Percentiles rank a stretch among this genome's conserved stretches.
Evolutionary conservation across 2,797 vertebrate genomes (phyloP).

Genomic region (Leucoraja ocellata): DNA sequence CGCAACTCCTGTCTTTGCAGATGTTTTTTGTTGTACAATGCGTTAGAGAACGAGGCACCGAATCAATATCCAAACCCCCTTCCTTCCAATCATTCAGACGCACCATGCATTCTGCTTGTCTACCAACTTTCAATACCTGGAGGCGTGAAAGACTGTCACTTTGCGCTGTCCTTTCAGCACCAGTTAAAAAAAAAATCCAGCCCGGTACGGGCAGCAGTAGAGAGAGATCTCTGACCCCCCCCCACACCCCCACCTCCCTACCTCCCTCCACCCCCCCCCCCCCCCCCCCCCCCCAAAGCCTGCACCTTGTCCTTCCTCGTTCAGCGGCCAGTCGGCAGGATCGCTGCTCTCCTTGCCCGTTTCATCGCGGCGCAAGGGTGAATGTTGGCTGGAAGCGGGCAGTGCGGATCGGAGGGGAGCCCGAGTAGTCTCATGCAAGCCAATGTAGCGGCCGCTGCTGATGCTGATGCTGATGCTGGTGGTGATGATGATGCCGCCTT

Average conservation of each 20-base stretch:
- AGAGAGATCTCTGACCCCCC: background rate
- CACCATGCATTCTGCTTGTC: background rate
- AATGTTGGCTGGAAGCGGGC: background rate
- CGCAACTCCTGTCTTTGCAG: background rate
- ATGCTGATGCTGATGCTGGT: background rate
- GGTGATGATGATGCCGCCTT: background rate
- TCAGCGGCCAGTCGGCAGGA: background rate
- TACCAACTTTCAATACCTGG: background rate
- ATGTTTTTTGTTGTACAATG: background rate
- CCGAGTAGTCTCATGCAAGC: background rate
- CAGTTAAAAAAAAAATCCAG: background rate
- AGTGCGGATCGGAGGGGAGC: background rate
- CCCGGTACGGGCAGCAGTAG: background rate
- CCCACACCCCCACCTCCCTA: too few relatives aligned
- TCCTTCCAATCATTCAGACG: background rate
- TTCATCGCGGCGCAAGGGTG: background rate
- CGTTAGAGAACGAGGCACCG: background rate
- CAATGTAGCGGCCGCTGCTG: background rate
- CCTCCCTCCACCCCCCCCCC: too few relatives aligned
- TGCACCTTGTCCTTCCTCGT: background rate
- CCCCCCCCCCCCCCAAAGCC: too few relatives aligned
- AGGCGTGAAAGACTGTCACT: background rate
- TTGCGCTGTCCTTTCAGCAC: constrained; percentile 31
- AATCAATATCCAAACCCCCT: background rate
- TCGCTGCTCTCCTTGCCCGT: background rate